phyloP scores from a whole-genome alignment of 2,113 vertebrate species.

The Alethe castanea region DNA sequence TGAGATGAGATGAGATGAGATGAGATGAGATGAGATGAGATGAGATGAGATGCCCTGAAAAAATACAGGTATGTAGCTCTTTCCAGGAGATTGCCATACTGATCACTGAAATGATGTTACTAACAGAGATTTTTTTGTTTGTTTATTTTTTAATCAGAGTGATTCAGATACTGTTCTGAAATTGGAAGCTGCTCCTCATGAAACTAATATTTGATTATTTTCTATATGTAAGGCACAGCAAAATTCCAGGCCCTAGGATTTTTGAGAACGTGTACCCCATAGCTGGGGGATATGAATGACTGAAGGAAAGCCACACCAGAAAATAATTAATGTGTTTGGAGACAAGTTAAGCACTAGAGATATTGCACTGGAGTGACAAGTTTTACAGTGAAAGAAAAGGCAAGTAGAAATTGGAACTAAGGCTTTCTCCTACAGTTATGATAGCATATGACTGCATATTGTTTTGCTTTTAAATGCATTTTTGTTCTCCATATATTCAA shows the following conservation, averaged over 20 bases:
- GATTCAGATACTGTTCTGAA: neutral
- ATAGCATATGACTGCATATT: neutral
- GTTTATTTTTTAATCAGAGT: neutral
- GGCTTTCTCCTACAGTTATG: neutral
- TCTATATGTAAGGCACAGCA: neutral
- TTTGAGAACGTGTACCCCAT: neutral
- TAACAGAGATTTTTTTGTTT: neutral
- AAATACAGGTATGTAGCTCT: neutral
- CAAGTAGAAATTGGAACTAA: neutral
- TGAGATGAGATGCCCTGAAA: neutral
- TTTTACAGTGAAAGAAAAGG: neutral
- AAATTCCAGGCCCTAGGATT: neutral
- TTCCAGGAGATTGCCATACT: neutral
- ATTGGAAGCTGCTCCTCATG: neutral
- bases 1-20: neutral
- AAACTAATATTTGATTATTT: slow-evolving; percentile 28
- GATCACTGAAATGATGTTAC: neutral
- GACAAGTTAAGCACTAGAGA: neutral
- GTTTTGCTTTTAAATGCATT: neutral
- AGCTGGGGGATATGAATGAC: neutral
- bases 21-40: neutral
- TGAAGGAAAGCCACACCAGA: slow-evolving; percentile 17
- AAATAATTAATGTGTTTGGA: slow-evolving; percentile 15
- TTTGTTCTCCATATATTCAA: neutral
- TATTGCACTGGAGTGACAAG: neutral